These are phyloP conservation scores for Ectropis grisescens DNA, from an alignment of 1,140 invertebrate genomes.

Conservation along the genomic window DNA sequence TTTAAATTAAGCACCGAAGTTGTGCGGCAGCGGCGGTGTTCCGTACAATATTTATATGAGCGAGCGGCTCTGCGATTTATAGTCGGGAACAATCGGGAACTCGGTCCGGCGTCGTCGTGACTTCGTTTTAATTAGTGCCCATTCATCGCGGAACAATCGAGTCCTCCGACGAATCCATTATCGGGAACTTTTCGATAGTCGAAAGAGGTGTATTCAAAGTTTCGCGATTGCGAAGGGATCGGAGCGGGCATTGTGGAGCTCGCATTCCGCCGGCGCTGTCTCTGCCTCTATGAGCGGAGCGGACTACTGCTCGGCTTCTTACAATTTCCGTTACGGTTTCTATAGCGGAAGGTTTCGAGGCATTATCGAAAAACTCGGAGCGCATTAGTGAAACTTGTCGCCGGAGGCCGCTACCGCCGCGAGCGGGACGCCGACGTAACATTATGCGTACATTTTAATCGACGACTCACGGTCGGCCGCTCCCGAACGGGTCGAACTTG, in stretches of 20 bases:
- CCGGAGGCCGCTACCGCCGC: conserved; percentile 13
- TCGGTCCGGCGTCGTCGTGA: conserved; percentile 51
- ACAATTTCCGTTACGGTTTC: conserved; percentile 9
- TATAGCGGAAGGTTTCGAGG: conserved; percentile 10
- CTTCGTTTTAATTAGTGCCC: conserved; percentile 67
- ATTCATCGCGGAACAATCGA: conserved; percentile 65
- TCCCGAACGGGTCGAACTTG: conserved; percentile 14
- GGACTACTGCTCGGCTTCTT: too few species aligned
- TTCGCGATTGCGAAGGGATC: conserved; percentile 37
- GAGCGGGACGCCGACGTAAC: conserved; percentile 20
- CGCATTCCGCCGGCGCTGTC: conserved; percentile 18
- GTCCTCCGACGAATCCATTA: conserved; percentile 62
- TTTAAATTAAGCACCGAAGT: conserved; percentile 61
- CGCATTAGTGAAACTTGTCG: conserved; percentile 17
- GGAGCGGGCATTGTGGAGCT: conserved; percentile 23
- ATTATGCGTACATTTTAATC: conserved; percentile 48
- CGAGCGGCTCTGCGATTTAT: conserved; percentile 47
- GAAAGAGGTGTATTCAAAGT: conserved; percentile 58
- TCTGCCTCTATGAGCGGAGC: conserved; percentile 6
- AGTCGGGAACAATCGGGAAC: conserved; percentile 58
- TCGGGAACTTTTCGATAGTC: conserved; percentile 61
- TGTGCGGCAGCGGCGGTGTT: conserved; percentile 19
- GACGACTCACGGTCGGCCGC: conserved; percentile 30
- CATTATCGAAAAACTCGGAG: conserved; percentile 18
- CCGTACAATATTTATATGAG: conserved; percentile 56